These are phyloP conservation scores for Zygothrica quintamaculata DNA, from an alignment of 2,888 invertebrate species.

Conservation along the genomic window DNA sequence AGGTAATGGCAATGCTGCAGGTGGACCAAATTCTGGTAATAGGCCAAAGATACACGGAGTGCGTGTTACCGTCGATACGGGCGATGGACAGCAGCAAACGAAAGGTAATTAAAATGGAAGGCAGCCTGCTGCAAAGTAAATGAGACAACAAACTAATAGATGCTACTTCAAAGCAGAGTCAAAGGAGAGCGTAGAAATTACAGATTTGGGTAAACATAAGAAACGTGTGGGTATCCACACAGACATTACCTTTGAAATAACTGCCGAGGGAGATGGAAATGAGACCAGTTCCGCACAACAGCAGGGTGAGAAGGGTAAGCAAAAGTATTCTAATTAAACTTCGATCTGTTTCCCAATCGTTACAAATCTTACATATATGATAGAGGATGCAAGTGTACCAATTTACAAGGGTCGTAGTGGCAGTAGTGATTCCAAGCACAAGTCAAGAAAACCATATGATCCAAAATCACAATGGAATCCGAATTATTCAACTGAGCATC, in stretches of 20 bases:
- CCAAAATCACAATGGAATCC: constrained; percentile 82
- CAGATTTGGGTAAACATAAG: constrained; percentile 82
- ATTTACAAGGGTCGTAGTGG: constrained; percentile 82
- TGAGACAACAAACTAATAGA: constrained; percentile 21
- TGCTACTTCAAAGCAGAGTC: constrained; percentile 70
- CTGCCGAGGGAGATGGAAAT: constrained; percentile 81
- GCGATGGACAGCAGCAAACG: constrained; percentile 81
- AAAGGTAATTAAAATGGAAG: constrained; percentile 79
- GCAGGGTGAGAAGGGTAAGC: constrained; percentile 80
- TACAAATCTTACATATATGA: neutral
- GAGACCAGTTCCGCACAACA: constrained; percentile 82
- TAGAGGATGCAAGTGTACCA: constrained; percentile 84
- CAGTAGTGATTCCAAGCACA: constrained; percentile 62
- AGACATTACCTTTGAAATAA: constrained; percentile 84
- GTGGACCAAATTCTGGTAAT: constrained; percentile 52
- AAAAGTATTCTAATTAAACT: neutral
- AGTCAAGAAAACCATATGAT: constrained; percentile 78
- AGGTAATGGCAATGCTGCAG: constrained; percentile 13
- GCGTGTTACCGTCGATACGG: constrained; percentile 84
- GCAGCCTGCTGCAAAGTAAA: constrained; percentile 25
- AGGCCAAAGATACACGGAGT: constrained; percentile 85
- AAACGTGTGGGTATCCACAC: constrained; percentile 84
- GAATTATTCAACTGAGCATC: constrained; percentile 76
- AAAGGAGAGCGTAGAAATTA: constrained; percentile 84
- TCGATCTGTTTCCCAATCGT: constrained; percentile 14